Percentiles rank a stretch among this genome's conserved stretches.
Evolutionary conservation across 53 echinoderm and acorn worm genomes (phyloP).

Genomic region (Arbacia lixula): DNA sequence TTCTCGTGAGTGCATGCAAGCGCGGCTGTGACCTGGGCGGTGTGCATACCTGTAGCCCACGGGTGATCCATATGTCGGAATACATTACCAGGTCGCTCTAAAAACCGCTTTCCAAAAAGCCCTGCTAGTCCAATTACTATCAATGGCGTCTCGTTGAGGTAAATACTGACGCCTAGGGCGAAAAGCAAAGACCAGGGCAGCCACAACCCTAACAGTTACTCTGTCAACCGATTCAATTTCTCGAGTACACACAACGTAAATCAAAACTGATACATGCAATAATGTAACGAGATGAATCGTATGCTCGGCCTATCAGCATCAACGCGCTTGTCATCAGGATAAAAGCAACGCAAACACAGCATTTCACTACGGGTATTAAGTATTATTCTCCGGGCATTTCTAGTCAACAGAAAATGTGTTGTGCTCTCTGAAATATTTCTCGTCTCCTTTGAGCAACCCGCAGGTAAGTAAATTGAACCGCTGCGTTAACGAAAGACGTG

Average conservation of each 20-base stretch:
- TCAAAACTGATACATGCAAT: conserved; percentile 43
- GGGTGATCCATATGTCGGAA: conserved; percentile 23
- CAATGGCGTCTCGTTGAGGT: conserved; percentile 24
- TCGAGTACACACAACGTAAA: conserved; percentile 7
- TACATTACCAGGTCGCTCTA: conserved; percentile 22
- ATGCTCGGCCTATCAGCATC: conserved; percentile 10
- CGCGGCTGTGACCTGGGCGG: too few relatives aligned
- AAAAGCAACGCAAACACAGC: conserved; percentile 32
- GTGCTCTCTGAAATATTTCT: conserved; percentile 15
- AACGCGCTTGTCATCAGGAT: conserved; percentile 10
- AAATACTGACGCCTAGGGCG: conserved; percentile 14
- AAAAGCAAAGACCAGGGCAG: conserved; percentile 7
- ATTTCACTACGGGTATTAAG: conserved; percentile 16
- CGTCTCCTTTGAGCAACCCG: conserved; percentile 9
- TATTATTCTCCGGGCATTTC: conserved; percentile 9
- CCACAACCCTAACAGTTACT: too few relatives aligned
- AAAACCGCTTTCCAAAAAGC: neutral
- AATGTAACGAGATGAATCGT: conserved; percentile 47
- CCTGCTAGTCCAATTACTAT: conserved; percentile 25
- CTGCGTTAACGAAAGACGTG: conserved; percentile 35
- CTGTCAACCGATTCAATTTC: conserved; percentile 48
- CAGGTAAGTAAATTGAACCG: conserved; percentile 43
- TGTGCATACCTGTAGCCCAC: too few relatives aligned
- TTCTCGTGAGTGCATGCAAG: too few relatives aligned
- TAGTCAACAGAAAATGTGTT: conserved; percentile 39